Evolutionary conservation across 2,888 invertebrate species (phyloP).

Genomic region (Sarcophaga rosellei): DNA sequence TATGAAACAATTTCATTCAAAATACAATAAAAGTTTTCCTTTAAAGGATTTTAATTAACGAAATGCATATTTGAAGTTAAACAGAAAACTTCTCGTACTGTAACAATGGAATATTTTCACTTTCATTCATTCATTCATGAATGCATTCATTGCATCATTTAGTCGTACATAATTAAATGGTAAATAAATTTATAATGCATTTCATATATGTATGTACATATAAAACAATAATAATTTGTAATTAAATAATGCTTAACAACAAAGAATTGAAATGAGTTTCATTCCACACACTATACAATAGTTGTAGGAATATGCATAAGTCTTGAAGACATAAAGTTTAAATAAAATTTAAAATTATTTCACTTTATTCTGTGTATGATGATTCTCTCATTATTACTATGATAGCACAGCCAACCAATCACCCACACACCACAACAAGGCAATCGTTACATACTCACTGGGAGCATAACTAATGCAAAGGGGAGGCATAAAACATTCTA

Average conservation of each 20-base stretch:
- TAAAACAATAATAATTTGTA: neutral
- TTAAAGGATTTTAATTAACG: slow-evolving; percentile 10
- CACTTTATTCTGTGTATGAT: neutral
- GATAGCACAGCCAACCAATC: neutral
- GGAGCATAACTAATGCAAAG: neutral
- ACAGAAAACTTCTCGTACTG: neutral
- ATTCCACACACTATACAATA: neutral
- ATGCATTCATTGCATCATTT: no score
- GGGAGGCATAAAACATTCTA: neutral
- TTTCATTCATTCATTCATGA: no score
- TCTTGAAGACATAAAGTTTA: slow-evolving; percentile 1
- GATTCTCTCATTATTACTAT: neutral
- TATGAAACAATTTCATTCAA: no score
- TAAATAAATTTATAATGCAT: slow-evolving; percentile 35
- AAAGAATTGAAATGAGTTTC: slow-evolving; percentile 46
- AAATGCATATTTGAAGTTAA: slow-evolving; percentile 22
- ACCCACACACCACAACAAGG: neutral
- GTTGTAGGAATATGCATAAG: no score
- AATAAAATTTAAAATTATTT: slow-evolving; percentile 5
- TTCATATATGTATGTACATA: slow-evolving; percentile 45
- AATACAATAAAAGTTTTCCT: neutral
- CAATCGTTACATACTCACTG: neutral
- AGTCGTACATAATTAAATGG: slow-evolving; percentile 5
- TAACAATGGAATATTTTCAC: no score
- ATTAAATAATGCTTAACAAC: slow-evolving; percentile 61